These are phyloP conservation scores for Parnassius glacialis DNA, from an alignment of 2,888 invertebrate genomes.

Conservation along the genomic window DNA sequence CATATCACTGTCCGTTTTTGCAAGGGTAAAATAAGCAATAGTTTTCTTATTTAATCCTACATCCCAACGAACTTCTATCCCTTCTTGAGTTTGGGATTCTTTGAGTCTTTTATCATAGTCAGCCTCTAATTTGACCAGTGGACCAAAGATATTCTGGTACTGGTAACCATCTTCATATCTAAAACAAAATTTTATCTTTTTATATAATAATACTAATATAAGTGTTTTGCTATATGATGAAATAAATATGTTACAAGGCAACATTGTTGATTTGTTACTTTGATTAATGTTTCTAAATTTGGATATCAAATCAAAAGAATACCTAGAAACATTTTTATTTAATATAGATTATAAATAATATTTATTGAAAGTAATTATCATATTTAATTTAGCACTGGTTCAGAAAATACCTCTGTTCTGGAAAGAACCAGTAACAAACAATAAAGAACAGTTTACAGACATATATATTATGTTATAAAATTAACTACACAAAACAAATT, in stretches of 20 bases:
- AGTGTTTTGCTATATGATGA: not conserved
- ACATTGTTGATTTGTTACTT: too few relatives aligned
- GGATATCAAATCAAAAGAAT: too few relatives aligned
- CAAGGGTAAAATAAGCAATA: conserved; percentile 97
- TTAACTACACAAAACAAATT: too few relatives aligned
- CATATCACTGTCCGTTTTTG: conserved; percentile 99
- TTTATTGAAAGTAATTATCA: too few relatives aligned
- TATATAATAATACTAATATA: not conserved
- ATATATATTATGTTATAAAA: not conserved
- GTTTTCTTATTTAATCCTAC: conserved; percentile 98
- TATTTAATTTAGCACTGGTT: too few relatives aligned
- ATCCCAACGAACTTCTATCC: conserved; percentile 99
- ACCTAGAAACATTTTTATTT: too few relatives aligned
- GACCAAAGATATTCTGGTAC: conserved; percentile 98
- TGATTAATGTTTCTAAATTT: too few relatives aligned
- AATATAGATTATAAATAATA: too few relatives aligned
- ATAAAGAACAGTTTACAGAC: too few relatives aligned
- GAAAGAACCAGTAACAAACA: too few relatives aligned
- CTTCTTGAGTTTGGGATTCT: conserved; percentile 98
- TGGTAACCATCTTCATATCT: conserved; percentile 99
- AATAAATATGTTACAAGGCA: too few relatives aligned
- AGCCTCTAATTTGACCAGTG: conserved; percentile 97
- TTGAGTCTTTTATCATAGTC: conserved; percentile 99
- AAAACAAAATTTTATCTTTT: conserved; percentile 27
- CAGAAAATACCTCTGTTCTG: too few relatives aligned